Evolutionary conservation across 2,797 vertebrate genomes (phyloP), one percentile per base, ranked within the genome.

Genomic region (Mus caroli): DNA sequence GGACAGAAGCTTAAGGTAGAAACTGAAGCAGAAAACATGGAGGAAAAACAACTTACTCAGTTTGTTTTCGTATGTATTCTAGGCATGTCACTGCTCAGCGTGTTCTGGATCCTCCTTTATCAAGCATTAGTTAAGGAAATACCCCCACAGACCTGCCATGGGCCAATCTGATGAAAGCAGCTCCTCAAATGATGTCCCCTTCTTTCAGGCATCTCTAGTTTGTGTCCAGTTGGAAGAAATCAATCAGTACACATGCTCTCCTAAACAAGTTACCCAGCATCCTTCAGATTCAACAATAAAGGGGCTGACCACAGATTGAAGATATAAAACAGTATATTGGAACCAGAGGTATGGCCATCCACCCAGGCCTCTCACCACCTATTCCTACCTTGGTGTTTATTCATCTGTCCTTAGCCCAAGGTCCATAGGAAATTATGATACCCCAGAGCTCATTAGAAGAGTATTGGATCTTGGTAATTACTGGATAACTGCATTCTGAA

Each of bases 401-500:
- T 78, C 50, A 22, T 50, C 79, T 11, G 31, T 69, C n/a, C 69
- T 88, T 20, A 60, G 19, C 77, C 40, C 78, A 77, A 83, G 71
- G 64, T 69, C 31, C 82, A 12, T 56, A 83, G 37, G 46, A 88
- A 91, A 88, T 58, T 24, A 76, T 62, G 50, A 90, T 24, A 84
- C 50, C 28, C 34, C 60, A 79, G 26, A 50, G 52, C 52, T 86
- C 46, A 58, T 77, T 78, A 46, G 60, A 15, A 46, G 43, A 91
- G 37, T 46, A 58, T 43, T 64, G 0, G 43, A 50, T 92, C 37
- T 77, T 76, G 60, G 37, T 71, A 90, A 82, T 96, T 67, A 94
- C 60, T 77, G 80, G 73, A 95, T 92, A 95, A 60, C 19, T 56
- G 46, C 86, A 71, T 93, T 96, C 75, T 88, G 14, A 84, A 87